A percentile compares a stretch with the other conserved stretches of the same genome.
Evolutionary conservation across 2,113 vertebrate species (phyloP).

Genomic region (Calypte anna): DNA sequence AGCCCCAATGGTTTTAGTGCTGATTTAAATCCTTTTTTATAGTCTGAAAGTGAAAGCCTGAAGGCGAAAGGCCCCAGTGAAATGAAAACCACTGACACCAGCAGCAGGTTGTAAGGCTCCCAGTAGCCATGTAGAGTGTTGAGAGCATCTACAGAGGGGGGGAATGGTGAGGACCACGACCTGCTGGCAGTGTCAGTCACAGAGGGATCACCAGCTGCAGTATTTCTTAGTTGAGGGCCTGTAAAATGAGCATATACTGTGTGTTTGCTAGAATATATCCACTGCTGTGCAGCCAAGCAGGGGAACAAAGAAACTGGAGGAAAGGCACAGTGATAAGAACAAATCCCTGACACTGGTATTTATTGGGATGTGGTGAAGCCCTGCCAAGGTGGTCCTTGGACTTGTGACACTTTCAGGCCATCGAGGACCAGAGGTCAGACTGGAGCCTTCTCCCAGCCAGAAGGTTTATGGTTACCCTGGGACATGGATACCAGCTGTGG

Average conservation of each 20-base stretch:
- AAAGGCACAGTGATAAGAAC: background rate
- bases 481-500: background rate
- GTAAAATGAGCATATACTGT: rapidly evolving
- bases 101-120: background rate
- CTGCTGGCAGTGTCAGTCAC: rapidly evolving
- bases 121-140: background rate
- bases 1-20: background rate
- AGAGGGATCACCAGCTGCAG: rapidly evolving
- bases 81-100: background rate
- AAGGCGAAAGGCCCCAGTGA: background rate
- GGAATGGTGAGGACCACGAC: background rate
- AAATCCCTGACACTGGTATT: background rate
- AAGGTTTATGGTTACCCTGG: background rate
- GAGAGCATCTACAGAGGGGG: rapidly evolving
- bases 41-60: constrained; percentile 15
- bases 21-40: background rate
- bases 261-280: background rate
- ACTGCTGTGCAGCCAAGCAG: background rate
- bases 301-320: background rate
- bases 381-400: background rate
- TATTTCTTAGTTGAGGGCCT: background rate
- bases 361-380: background rate
- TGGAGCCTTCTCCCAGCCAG: background rate
- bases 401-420: background rate
- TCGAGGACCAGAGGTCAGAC: background rate